A percentile compares a stretch with the other conserved stretches of the same genome.
Conservation (phyloP, 2,797 vertebrate genomes). For the Tapera naevia region DNA sequence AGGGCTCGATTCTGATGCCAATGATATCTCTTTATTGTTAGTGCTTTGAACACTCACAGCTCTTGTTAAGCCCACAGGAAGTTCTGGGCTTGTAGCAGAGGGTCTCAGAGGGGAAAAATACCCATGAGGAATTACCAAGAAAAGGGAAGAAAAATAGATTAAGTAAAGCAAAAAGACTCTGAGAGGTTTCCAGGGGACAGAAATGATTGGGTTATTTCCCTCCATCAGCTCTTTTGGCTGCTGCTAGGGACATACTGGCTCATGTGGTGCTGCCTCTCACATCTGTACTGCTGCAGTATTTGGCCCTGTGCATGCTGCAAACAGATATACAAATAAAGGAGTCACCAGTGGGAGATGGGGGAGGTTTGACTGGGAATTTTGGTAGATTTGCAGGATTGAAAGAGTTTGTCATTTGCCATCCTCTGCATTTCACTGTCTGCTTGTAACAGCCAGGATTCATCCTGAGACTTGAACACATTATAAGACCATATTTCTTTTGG, state of each 20-base stretch:
- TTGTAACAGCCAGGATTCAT: not conserved
- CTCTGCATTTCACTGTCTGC: not conserved
- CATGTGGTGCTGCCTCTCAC: not conserved
- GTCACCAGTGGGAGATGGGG: not conserved
- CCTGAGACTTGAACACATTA: conserved; percentile 52
- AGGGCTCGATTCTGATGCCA: not conserved
- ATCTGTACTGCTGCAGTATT: not conserved
- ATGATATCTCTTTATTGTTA: not conserved
- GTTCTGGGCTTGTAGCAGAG: not conserved
- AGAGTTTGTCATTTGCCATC: conserved; percentile 49
- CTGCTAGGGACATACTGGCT: conserved; percentile 14
- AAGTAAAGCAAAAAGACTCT: not conserved
- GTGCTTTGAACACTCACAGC: not conserved
- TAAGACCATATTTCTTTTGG: conserved; percentile 58
- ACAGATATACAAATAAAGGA: not conserved
- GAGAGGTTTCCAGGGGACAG: not conserved
- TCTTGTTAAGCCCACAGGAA: not conserved
- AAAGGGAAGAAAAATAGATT: not conserved
- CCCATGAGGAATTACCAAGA: not conserved
- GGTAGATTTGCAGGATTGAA: conserved; percentile 7
- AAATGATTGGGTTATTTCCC: not conserved
- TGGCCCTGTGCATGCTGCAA: not conserved
- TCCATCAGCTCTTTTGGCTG: conserved; percentile 32
- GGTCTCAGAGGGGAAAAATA: not conserved
- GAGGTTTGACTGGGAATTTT: conserved; percentile 18